Evolutionary conservation across 2,888 invertebrate genomes (phyloP), one percentile per base, ranked within the genome.

Genomic region (Liodrosophila aerea): DNA sequence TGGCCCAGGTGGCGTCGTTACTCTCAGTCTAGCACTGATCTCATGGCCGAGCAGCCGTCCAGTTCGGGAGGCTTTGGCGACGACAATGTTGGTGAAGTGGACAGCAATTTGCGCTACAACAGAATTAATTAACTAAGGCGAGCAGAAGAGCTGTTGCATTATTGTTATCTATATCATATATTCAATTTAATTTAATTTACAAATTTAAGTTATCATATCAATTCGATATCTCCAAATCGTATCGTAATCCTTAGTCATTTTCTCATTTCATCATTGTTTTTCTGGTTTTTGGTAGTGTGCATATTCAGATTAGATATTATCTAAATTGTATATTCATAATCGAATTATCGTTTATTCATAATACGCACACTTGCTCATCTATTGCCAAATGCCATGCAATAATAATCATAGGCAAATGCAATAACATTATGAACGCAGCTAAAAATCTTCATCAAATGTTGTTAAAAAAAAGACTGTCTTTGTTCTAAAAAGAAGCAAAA

Each of bases 1-100:
- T 91, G 94, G 70, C 88, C 87, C 11, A 75, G 83, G 13, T 83
- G 84, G 43, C 77, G 83, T 30, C 83, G 82, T 1, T 84, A 82
- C 52, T 74, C 87, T 15, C 73, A 77, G 51, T 87, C 87, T 18
- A 83, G 58, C 50, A 72, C 87, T 30, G 88, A 88, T 75, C 73
- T 87, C 57, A 86, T 76, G 53, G 69, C 84, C 3, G 88, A 88
- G 57, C 76, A 86, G 56, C 76, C 86, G 7, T 59, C 75, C 4
- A 60, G 58, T 44, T 59, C 72, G 22, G 62, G 37, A 31, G 61
- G 73, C 7, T 62, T 59, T 54, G 67, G 16, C 37, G 37, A 65
- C 39, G 76, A 71, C 44, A 85, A 85, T 29, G 73, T 76, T 52
- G 82, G 81, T 45, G 80, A 78, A 36, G 71, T 85, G 13, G 88